phyloP scores from a whole-genome alignment of 2,888 invertebrate species.

The Cheilosia grossa region DNA sequence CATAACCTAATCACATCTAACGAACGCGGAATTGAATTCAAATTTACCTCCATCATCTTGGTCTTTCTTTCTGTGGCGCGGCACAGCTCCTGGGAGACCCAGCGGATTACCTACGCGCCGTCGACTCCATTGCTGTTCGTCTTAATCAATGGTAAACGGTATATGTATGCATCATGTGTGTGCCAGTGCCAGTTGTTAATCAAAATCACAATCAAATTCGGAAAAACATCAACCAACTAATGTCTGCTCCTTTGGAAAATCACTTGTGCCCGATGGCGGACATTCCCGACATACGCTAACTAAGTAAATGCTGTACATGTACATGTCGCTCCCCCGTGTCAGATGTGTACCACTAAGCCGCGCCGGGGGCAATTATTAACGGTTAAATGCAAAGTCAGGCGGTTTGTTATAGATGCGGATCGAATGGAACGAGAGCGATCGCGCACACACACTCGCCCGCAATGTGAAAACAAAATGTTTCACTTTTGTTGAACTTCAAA shows the following conservation, averaged over 20 bases:
- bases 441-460: constrained; percentile 11
- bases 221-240: constrained; percentile 37
- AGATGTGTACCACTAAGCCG: constrained; percentile 30
- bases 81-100: constrained; percentile 32
- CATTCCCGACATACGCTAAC: constrained; percentile 62
- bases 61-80: constrained; percentile 24
- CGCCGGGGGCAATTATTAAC: constrained; percentile 68
- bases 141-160: constrained; percentile 58
- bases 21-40: constrained; percentile 70
- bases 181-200: constrained; percentile 43
- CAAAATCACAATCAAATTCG: constrained; percentile 69
- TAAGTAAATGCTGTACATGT: constrained; percentile 1
- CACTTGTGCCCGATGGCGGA: constrained; percentile 59
- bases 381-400: constrained; percentile 70
- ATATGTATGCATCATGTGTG: not conserved
- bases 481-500: constrained; percentile 75
- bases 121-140: constrained; percentile 26
- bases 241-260: constrained; percentile 40
- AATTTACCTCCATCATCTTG: constrained; percentile 65
- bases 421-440: constrained; percentile 11
- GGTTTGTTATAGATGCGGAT: constrained; percentile 32
- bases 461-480: constrained; percentile 44
- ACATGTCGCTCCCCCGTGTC: constrained; percentile 54
- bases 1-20: constrained; percentile 72
- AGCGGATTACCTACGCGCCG: constrained; percentile 28